Base-by-base conservation (phyloP, 2,797 vertebrate species). In the Spinibarbus caldwelli region DNA sequence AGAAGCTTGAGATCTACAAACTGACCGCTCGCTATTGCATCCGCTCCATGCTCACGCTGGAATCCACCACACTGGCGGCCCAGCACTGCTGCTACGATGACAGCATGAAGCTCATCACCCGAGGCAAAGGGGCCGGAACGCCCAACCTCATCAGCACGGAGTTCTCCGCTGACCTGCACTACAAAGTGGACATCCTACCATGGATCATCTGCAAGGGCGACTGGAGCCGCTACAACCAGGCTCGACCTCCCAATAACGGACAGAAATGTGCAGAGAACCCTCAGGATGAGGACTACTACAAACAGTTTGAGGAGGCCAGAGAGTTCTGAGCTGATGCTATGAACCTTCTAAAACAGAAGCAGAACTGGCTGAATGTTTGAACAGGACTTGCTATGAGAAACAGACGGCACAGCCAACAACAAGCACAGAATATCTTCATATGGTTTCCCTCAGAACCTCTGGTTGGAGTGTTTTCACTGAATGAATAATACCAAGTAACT, bases 121-220 rank as follows among this genome's bases (percentile, higher is more conserved):
- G 96, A 0, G 98, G 98, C 38, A 98, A 97, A 91, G 98, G 97
- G 0, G 97, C 97, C 0, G 97, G 97, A 0, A 93, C 96, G 0
- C 98, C 97, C 4, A 96, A 97, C 92, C 97, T 99, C 70, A 96
- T 99, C 92, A 99, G 97, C 95, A 96, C 95, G 0, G 96, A 98
- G 92, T 97, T 99, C 93, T 99, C 97, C 0, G 97, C 97, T 0
- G 97, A 98, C 94, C 96, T 99, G 90, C 98, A 99, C 94, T 98
- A 97, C 87, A 98, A 97, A 87, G 96, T 98, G 89, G 98, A 99
- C 94, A 97, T 94, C 85, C 90, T 97, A 91, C 98, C 97, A n/a
- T 99, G 97, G 97, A 97, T 99, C 92, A 94, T 98, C 89, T 99
- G 98, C 92, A 99, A 99, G 89, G 98, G 97, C 0, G 97, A 98